These are phyloP conservation scores for Drosophila anomelani DNA, from an alignment of 2,888 invertebrate genomes.

Conservation along the genomic window DNA sequence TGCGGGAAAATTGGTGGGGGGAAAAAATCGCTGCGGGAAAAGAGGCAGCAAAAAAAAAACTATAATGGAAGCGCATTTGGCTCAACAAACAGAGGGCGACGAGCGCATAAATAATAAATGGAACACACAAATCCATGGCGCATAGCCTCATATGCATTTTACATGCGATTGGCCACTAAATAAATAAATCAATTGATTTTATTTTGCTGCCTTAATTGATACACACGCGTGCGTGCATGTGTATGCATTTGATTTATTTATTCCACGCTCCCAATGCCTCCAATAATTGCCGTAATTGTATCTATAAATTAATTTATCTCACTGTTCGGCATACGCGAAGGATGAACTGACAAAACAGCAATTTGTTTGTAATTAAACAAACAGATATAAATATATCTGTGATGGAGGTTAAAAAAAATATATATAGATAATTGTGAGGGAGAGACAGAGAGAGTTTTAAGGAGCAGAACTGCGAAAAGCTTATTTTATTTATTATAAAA, in stretches of 20 bases:
- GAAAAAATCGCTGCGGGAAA: neutral
- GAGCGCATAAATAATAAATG: conserved; percentile 40
- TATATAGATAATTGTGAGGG: no score
- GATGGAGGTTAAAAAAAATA: neutral
- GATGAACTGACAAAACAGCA: conserved; percentile 9
- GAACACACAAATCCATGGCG: conserved; percentile 46
- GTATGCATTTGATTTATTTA: conserved; percentile 59
- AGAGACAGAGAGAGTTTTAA: no score
- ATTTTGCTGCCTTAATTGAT: conserved; percentile 56
- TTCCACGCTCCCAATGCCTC: conserved; percentile 28
- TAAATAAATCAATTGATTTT: conserved; percentile 64
- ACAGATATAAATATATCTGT: no score
- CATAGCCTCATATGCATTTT: conserved; percentile 56
- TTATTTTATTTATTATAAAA: no score
- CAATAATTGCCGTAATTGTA: conserved; percentile 68
- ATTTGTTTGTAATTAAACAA: conserved; percentile 12
- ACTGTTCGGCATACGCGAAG: conserved; percentile 6
- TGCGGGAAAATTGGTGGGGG: neutral
- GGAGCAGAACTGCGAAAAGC: neutral
- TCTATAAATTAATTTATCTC: conserved; percentile 66
- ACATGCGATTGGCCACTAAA: conserved; percentile 45
- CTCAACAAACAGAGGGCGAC: conserved; percentile 4
- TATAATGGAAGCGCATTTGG: conserved; percentile 13
- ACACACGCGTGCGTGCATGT: neutral
- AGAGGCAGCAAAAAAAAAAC: neutral